Evolutionary conservation across 2,888 invertebrate genomes (phyloP).

Genomic region (Pherbina coryleti): DNA sequence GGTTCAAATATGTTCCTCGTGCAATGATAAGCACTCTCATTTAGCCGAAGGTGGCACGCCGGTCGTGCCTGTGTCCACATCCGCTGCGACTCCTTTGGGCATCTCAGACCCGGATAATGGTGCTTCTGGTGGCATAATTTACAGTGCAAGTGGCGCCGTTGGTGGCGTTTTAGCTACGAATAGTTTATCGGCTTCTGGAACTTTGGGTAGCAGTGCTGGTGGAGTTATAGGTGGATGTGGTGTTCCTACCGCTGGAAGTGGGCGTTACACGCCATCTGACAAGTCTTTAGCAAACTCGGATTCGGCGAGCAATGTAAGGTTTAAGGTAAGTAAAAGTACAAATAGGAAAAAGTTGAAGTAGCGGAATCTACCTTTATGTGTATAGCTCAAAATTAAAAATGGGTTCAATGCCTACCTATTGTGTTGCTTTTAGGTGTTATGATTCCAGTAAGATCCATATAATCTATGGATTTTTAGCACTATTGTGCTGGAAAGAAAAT

Average conservation of each 20-base stretch:
- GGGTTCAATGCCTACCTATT: no score
- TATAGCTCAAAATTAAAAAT: no score
- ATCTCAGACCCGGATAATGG: slow-evolving; percentile 21
- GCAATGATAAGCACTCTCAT: slow-evolving; percentile 80
- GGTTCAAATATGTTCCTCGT: slow-evolving; percentile 89
- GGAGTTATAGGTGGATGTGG: slow-evolving; percentile 37
- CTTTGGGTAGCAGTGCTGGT: slow-evolving; percentile 31
- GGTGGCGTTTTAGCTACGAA: neutral
- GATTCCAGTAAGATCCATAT: no score
- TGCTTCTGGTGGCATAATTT: neutral
- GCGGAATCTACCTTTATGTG: neutral
- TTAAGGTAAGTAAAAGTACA: slow-evolving; percentile 61
- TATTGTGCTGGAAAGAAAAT: no score
- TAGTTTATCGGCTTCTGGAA: slow-evolving; percentile 3
- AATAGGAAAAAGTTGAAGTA: neutral
- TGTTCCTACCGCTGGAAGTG: slow-evolving; percentile 49
- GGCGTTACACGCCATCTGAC: slow-evolving; percentile 67
- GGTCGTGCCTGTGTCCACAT: slow-evolving; percentile 50
- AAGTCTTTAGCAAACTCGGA: slow-evolving; percentile 68
- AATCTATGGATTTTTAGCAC: no score
- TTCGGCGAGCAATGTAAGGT: slow-evolving; percentile 67
- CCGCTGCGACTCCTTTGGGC: slow-evolving; percentile 23
- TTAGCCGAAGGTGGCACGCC: slow-evolving; percentile 68
- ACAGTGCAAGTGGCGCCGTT: neutral
- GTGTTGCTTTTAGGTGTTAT: no score